Base-by-base conservation (phyloP, 1,140 invertebrate species). In the Colletes latitarsis region DNA sequence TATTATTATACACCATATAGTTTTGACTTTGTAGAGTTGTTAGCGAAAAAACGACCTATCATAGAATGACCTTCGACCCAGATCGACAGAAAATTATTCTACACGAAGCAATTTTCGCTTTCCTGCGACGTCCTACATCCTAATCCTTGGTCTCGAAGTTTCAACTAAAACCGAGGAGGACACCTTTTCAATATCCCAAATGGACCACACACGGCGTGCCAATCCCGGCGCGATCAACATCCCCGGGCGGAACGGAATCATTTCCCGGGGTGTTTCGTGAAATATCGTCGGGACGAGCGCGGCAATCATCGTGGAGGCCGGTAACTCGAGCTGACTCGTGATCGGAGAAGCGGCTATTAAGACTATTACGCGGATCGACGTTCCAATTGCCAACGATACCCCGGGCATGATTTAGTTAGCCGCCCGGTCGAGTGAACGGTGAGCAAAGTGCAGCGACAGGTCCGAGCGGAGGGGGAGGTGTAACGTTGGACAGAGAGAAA, bases 301-400 rank as follows among this genome's bases (percentile, higher is more conserved):
- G 14, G 69, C 69, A 78, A 78, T 73, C 77, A 72, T 73, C 69
- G 64, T n/a, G 17, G 10, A 52, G n/a, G 8, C n/a, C 52, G 52
- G 70, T 60, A 46, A 60, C 30, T 10, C 60, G 72, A 43, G 41
- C 46, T 21, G 43, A 43, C 64, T 52, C 64, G 41, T 46, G 39
- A 53, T 57, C 57, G 30, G 70, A 77, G 21, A 53, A 41, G 49
- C 66, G 6, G 79, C 73, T 84, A 66, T 81, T 75, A 84, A 70
- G 53, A 75, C 30, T 69, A 58, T 71, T 79, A 63, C 60, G 49
- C 55, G 74, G 19, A 30, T 77, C 71, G 49, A 58, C 67, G 66
- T 53, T 62, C 62, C 68, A 85, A 85, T 85, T 81, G 82, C 57
- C 73, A 84, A 69, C 80, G 55, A 84, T 85, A 62, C 76, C 76